Percentiles rank a stretch among this genome's conserved stretches.
phyloP scores from a whole-genome alignment of 2,797 vertebrate genomes.

The Kryptolebias ocellatus region DNA sequence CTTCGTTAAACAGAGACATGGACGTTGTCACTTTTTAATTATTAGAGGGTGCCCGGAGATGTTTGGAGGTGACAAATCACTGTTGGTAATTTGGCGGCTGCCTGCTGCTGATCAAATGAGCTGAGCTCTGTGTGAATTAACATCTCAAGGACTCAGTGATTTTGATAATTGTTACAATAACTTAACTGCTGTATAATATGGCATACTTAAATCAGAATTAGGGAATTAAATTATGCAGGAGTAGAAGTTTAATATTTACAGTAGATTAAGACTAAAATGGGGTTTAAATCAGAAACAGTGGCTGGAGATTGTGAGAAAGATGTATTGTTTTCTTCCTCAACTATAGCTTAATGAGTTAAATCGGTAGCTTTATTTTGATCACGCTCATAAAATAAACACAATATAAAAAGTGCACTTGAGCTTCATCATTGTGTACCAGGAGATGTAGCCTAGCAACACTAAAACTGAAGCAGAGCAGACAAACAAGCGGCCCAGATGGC shows the following conservation, averaged over 20 bases:
- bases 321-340: conserved; percentile 51
- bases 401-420: conserved; percentile 45
- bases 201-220: not conserved
- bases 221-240: conserved; percentile 11
- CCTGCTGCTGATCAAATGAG: conserved; percentile 28
- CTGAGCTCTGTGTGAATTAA: not conserved
- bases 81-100: conserved; percentile 2
- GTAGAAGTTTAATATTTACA: not conserved
- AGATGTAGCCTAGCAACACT: conserved; percentile 68
- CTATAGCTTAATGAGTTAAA: conserved; percentile 9
- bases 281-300: not conserved
- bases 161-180: conserved; percentile 3
- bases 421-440: conserved; percentile 46
- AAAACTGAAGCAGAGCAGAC: conserved; percentile 23
- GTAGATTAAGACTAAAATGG: not conserved
- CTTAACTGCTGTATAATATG: not conserved
- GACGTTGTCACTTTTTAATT: conserved; percentile 15
- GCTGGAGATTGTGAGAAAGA: conserved; percentile 66
- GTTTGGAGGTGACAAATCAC: conserved; percentile 4
- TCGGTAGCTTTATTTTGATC: conserved; percentile 40
- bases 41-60: conserved; percentile 15
- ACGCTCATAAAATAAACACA: conserved; percentile 12
- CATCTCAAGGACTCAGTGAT: not conserved
- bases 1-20: conserved; percentile 6
- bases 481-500: conserved; percentile 25